Conservation (phyloP, 2,113 vertebrate genomes). For the Oostethus manadensis region DNA sequence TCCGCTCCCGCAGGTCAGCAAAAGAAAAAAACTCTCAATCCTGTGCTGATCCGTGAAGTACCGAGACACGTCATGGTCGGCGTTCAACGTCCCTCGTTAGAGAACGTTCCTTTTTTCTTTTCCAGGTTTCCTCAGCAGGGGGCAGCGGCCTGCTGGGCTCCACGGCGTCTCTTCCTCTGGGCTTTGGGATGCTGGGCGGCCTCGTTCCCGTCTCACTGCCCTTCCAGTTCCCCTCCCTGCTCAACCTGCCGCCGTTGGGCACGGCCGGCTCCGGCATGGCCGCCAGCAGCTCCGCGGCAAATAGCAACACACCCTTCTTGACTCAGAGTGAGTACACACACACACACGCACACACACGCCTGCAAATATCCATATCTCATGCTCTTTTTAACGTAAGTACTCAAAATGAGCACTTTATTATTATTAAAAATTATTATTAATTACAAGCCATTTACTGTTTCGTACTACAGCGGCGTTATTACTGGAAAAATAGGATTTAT, state of each 20-base stretch:
- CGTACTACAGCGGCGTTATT: no score
- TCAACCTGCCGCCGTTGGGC: constrained; percentile 81
- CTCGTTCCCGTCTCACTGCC: constrained; percentile 94
- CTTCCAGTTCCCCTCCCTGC: constrained; percentile 91
- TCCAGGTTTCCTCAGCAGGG: constrained; percentile 85
- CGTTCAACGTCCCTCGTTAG: no score
- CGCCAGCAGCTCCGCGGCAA: constrained; percentile 49
- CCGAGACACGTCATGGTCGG: no score
- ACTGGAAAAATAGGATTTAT: no score
- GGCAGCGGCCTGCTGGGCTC: constrained; percentile 78
- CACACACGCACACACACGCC: no score
- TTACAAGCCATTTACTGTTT: no score
- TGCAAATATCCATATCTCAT: no score
- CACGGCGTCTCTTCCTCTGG: constrained; percentile 84
- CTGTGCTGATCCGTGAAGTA: no score
- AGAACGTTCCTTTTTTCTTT: constrained; percentile 23
- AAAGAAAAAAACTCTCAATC: no score
- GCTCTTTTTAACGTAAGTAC: no score
- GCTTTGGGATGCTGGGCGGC: constrained; percentile 93
- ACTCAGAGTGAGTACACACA: constrained; percentile 69
- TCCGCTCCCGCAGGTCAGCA: constrained; percentile 71
- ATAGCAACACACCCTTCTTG: constrained; percentile 66
- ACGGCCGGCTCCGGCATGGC: constrained; percentile 70
- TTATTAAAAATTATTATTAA: no score
- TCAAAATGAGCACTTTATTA: no score